Conservation (phyloP, 1,140 invertebrate genomes). For the Myzus persicae region DNA sequence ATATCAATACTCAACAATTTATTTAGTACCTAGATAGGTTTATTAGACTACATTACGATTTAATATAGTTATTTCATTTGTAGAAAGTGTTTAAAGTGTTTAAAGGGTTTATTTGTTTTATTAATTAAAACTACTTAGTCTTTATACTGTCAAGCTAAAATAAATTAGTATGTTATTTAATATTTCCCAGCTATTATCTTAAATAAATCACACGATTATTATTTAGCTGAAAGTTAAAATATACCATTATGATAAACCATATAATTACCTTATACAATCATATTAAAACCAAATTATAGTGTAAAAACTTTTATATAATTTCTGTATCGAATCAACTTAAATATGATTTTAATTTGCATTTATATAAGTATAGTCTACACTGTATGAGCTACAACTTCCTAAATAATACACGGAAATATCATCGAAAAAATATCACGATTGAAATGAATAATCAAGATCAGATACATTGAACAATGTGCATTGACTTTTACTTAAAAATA, state of each 20-base stretch:
- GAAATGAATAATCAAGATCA: not conserved
- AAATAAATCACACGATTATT: not conserved
- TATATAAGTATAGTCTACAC: not conserved
- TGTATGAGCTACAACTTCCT: not conserved
- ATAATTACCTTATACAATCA: not conserved
- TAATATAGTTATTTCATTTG: not conserved
- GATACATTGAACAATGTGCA: not conserved
- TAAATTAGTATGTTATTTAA: not conserved
- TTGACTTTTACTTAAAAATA: not conserved
- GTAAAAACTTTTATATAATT: not conserved
- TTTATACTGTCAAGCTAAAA: not conserved
- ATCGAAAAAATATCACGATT: not conserved
- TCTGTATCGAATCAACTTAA: not conserved
- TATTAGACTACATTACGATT: not conserved
- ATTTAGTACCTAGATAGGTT: not conserved
- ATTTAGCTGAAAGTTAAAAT: not conserved
- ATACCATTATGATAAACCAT: not conserved
- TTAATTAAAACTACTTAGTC: not conserved
- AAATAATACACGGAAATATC: not conserved
- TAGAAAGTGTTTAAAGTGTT: not conserved
- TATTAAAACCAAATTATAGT: not conserved
- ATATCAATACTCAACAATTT: too few relatives aligned
- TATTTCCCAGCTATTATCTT: not conserved
- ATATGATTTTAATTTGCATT: not conserved
- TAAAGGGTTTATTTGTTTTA: not conserved